Evolutionary conservation across 2,888 invertebrate genomes (phyloP), one percentile per base, ranked within the genome.

Genomic region (Mellilla xanthometata): DNA sequence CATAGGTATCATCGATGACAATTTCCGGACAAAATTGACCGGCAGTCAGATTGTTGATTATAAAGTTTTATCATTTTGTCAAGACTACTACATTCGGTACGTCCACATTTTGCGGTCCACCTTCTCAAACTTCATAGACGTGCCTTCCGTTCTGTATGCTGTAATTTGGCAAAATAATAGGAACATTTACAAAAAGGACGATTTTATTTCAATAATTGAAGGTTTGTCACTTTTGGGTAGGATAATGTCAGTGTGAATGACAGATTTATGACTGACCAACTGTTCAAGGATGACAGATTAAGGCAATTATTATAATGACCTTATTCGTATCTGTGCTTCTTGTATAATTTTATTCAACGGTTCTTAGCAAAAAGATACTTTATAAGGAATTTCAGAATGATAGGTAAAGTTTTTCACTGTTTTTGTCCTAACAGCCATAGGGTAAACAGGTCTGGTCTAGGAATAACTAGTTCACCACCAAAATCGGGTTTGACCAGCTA

Each of bases 151-250:
- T 71, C 57, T 23, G 50, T 29, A 34, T 51, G 22, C 50, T 65
- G 56, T 71, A 56, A 70, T 76, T 73, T 72, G 46, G 67, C 68
- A 39, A 66, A 60, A 68, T 69, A 62, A 72, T 67, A 57, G 63
- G 45, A 52, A 57, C n/a, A 60, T 58, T 61, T 54, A 58, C 47
- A 64, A 62, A n/a, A 68, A 59, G 68, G 67, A 74, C 64, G 72
- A 62, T 73, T 83, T 83, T 60, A 83, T 85, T 79, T 72, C 57
- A 49, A 32, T 74, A 81, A 82, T 80, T 53, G 65, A 52, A 49
- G 67, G 72, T 60, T 66, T 57, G 63, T 73, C 75, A 73, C 79
- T 76, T 66, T 73, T 68, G 56, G 70, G 71, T 65, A 65, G 62
- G 53, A 56, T 54, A 53, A 66, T 49, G 62, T 67, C 60, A 55